Evolutionary conservation across 2,888 invertebrate genomes (phyloP).

Genomic region (Amphipoea lucens): DNA sequence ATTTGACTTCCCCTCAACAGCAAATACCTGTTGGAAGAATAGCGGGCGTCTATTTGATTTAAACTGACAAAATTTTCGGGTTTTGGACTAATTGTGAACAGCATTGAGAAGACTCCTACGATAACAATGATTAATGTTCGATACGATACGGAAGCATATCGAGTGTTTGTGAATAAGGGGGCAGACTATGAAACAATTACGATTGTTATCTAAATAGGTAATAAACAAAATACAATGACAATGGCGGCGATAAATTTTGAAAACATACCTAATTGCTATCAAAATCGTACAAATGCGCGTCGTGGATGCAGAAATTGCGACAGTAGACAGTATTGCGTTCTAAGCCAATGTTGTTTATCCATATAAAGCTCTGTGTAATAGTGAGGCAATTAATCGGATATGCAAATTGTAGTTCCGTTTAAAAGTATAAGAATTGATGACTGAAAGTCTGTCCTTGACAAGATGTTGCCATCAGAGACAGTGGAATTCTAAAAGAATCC

Average conservation of each 20-base stretch:
- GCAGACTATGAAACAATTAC: constrained; percentile 59
- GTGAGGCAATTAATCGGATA: constrained; percentile 58
- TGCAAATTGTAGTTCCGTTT: constrained; percentile 46
- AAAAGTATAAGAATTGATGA: constrained; percentile 24
- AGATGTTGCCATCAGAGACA: not conserved
- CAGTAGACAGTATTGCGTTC: constrained; percentile 48
- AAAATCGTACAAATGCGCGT: constrained; percentile 54
- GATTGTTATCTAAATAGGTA: constrained; percentile 57
- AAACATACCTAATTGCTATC: constrained; percentile 62
- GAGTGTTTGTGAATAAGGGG: too few species aligned
- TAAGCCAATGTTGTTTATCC: constrained; percentile 60
- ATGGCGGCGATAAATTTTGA: constrained; percentile 58
- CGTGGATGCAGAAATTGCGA: constrained; percentile 48
- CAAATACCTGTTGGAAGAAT: too few species aligned
- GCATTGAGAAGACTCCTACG: too few species aligned
- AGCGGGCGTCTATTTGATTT: too few species aligned
- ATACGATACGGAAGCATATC: too few species aligned
- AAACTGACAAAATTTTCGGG: too few species aligned
- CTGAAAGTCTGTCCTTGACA: not conserved
- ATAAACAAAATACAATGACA: constrained; percentile 57
- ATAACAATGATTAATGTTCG: too few species aligned
- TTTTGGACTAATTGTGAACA: too few species aligned
- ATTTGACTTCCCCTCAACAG: too few species aligned
- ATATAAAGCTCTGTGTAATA: constrained; percentile 55
- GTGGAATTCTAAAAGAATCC: too few species aligned